These are phyloP conservation scores for Esox niger DNA, from an alignment of 2,113 vertebrate species.

Conservation along the genomic window DNA sequence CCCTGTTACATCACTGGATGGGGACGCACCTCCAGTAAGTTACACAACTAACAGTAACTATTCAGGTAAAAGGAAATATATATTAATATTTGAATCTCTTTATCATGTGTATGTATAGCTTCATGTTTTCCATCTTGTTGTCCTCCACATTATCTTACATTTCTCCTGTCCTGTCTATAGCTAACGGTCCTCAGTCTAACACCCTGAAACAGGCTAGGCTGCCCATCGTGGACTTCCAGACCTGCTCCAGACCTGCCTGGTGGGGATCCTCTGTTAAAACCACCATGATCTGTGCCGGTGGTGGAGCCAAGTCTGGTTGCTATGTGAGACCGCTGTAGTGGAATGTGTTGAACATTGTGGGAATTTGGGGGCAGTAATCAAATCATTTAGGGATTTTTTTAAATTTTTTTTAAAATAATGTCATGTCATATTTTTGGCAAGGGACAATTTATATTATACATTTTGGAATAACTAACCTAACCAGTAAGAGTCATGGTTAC, in stretches of 20 bases:
- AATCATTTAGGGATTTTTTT: too few species aligned
- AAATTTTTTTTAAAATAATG: too few species aligned
- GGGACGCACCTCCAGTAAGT: slow-evolving; percentile 80
- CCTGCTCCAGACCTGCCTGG: slow-evolving; percentile 75
- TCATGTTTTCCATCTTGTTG: too few species aligned
- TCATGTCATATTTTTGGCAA: too few species aligned
- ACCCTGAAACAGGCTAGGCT: slow-evolving; percentile 77
- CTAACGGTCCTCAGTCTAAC: slow-evolving; percentile 77
- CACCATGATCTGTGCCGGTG: slow-evolving; percentile 75
- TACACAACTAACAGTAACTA: slow-evolving; percentile 73
- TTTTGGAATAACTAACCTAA: too few species aligned
- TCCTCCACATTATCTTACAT: slow-evolving; percentile 71
- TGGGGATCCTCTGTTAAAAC: slow-evolving; percentile 69
- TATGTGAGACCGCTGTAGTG: slow-evolving; percentile 60
- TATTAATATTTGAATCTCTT: too few species aligned
- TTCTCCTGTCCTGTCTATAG: slow-evolving; percentile 67
- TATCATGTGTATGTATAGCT: too few species aligned
- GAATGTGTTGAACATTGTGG: too few species aligned
- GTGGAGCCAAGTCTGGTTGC: slow-evolving; percentile 74
- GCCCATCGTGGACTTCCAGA: slow-evolving; percentile 74
- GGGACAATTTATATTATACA: too few species aligned
- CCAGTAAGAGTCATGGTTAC: too few species aligned
- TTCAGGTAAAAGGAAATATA: slow-evolving; percentile 47
- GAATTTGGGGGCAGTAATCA: too few species aligned
- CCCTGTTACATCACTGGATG: slow-evolving; percentile 84